Evolutionary conservation across 2,888 invertebrate genomes (phyloP), one percentile per base, ranked within the genome.

Genomic region (Fabriciana adippe): DNA sequence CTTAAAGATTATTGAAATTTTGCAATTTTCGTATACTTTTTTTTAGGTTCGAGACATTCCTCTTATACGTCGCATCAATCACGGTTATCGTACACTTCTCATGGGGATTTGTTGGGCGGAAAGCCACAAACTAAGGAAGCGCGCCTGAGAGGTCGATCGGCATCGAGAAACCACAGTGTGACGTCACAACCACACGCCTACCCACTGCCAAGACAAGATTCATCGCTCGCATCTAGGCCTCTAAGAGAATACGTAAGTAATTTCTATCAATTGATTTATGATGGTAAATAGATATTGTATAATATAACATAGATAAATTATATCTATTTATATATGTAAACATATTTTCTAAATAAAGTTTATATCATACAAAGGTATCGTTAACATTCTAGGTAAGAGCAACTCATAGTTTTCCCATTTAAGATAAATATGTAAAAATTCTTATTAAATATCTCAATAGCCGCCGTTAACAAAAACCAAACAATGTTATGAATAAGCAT

Each of bases 61-160:
- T 98, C 98, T 79, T 98, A 98, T 92, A 98, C 98, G 77, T 98
- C 98, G 72, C 98, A 98, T 88, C 97, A 97, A 81, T 98, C 98
- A 68, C 94, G 97, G 78, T 94, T 98, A 82, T 98, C 98, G 68
- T 98, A 98, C 88, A 98, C 97, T 73, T 98, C 98, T 48, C 98
- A 98, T 89, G 97, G 96, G 62, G 98, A 98, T 93, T 93, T 97
- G 76, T 94, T 98, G 77, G 96, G 97, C 65, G 94, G 94, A 69
- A 94, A 94, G 71, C 93, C 93, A 48, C 95, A 97, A 93, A 98
- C 98, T 74, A 98, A 98, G 88, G 97, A 98, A 87, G 96, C 96
- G 77, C 95, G 96, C 82, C 92, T 98, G 74, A 94, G 97, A 72
- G 95, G 94, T 76, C 94, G 97, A 73, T 96, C 96, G 15, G 92